These are phyloP conservation scores for Spea bombifrons DNA, from an alignment of 2,113 vertebrate species.

Conservation along the genomic window DNA sequence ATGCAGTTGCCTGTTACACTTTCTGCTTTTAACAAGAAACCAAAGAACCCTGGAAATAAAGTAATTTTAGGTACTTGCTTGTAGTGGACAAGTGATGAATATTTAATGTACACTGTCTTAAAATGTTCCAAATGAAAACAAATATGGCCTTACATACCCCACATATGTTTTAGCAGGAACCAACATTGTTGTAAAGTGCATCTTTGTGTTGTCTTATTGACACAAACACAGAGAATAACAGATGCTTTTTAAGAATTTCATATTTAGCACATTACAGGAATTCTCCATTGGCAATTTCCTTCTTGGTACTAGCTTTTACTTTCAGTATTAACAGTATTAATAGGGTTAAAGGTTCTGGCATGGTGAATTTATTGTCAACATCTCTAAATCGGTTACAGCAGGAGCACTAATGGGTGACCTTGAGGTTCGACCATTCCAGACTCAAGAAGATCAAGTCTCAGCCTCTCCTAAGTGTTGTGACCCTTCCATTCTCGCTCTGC, in stretches of 20 bases:
- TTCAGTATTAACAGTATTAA: conserved; percentile 79
- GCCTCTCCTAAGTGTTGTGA: conserved; percentile 80
- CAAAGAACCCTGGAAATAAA: conserved; percentile 4
- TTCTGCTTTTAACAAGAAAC: conserved; percentile 7
- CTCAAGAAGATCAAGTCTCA: conserved; percentile 97
- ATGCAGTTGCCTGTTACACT: background rate
- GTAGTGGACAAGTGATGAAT: conserved; percentile 1
- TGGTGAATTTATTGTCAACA: conserved; percentile 88
- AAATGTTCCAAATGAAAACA: conserved; percentile 11
- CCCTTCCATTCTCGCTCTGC: conserved; percentile 80
- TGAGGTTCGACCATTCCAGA: conserved; percentile 87
- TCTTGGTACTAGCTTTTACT: conserved; percentile 78
- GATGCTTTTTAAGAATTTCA: conserved; percentile 53
- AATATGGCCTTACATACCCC: background rate
- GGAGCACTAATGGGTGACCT: conserved; percentile 99
- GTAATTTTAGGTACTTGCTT: background rate
- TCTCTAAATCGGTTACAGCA: conserved; percentile 73
- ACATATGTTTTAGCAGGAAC: background rate
- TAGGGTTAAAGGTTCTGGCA: conserved; percentile 91
- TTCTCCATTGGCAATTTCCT: conserved; percentile 62
- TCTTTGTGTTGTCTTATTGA: background rate
- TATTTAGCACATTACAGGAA: conserved; percentile 57
- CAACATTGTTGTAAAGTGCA: background rate
- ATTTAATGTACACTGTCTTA: conserved; percentile 16
- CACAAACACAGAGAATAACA: conserved; percentile 29